A percentile compares a stretch with the other conserved stretches of the same genome.
Conservation (phyloP, 2,113 vertebrate genomes). For the Lichenostomus cassidix region DNA sequence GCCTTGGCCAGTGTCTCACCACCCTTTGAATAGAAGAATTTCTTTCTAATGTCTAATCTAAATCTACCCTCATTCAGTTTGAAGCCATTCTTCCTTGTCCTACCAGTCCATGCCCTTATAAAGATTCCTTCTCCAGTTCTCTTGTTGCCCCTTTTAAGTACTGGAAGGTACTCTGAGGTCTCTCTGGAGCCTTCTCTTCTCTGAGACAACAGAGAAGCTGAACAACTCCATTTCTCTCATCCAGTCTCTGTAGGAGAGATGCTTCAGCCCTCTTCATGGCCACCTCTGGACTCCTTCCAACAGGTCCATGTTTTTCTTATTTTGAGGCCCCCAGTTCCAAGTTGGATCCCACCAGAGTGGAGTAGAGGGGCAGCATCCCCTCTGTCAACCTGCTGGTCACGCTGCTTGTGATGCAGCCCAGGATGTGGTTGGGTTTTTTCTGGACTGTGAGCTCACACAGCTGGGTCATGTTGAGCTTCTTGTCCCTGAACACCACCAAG, state of each 20-base stretch:
- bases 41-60: not conserved
- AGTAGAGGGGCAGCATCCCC: not conserved
- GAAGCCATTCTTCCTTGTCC: not conserved
- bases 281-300: not conserved
- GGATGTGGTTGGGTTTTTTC: not conserved
- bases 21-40: not conserved
- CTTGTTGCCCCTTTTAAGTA: not conserved
- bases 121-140: not conserved
- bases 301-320: not conserved
- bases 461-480: not conserved
- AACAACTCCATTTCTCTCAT: not conserved
- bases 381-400: not conserved
- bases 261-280: not conserved
- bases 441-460: not conserved
- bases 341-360: accelerated
- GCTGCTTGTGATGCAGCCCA: not conserved
- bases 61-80: not conserved
- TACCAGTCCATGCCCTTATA: not conserved
- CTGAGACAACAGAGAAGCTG: too few species aligned
- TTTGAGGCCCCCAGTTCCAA: not conserved
- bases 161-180: not conserved
- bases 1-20: not conserved
- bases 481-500: not conserved
- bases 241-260: not conserved
- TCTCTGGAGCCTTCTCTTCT: not conserved